Evolutionary conservation across 2,888 invertebrate genomes (phyloP).

Genomic region (Plagodis dolabraria): DNA sequence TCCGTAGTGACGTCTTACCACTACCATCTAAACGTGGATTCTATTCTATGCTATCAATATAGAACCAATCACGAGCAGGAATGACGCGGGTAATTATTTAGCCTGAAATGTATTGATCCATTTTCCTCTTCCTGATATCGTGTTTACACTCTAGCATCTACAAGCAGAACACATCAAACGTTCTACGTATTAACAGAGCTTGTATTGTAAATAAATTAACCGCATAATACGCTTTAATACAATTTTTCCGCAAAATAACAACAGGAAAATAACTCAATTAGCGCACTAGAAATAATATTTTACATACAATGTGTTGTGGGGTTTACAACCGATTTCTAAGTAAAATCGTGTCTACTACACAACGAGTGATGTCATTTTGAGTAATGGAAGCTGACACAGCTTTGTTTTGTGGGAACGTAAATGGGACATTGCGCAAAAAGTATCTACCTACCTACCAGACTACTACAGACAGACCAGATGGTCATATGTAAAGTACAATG

Average conservation of each 20-base stretch:
- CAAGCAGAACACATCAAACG: background rate
- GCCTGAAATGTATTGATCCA: conserved; percentile 17
- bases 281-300: conserved; percentile 23
- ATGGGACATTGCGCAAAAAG: conserved; percentile 6
- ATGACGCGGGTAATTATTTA: conserved; percentile 11
- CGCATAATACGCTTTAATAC: conserved; percentile 4
- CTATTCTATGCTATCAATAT: conserved; percentile 19
- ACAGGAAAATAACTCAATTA: conserved; percentile 32
- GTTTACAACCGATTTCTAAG: conserved; percentile 29
- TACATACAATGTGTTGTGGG: conserved; percentile 28
- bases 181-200: conserved; percentile 5
- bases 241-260: conserved; percentile 17
- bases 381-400: conserved; percentile 17
- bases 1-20: conserved; percentile 46
- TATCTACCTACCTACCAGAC: background rate
- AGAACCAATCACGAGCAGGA: conserved; percentile 11
- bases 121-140: conserved; percentile 6
- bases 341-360: conserved; percentile 31
- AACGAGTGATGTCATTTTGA: conserved; percentile 28
- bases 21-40: conserved; percentile 40
- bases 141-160: conserved; percentile 1
- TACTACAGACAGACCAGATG: conserved; percentile 1
- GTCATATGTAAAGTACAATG: background rate
- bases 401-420: conserved; percentile 26
- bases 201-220: conserved; percentile 9